phyloP scores from a whole-genome alignment of 2,888 invertebrate species.

The Calephelis perditalis region DNA sequence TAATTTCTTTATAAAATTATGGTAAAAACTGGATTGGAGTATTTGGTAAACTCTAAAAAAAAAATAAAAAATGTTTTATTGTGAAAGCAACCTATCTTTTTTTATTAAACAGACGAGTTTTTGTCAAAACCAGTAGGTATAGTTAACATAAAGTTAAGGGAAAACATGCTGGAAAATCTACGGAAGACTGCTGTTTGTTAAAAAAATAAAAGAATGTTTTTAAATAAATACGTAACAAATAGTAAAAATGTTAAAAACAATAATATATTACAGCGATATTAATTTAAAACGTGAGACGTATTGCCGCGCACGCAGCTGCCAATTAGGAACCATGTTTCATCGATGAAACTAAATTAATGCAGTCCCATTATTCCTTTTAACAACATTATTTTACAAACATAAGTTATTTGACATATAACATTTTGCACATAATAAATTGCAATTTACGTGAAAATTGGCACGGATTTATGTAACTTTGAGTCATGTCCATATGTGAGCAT shows the following conservation, averaged over 20 bases:
- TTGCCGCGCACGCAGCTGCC: constrained; percentile 24
- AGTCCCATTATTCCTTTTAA: constrained; percentile 33
- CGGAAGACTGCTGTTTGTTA: no score
- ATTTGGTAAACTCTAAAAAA: no score
- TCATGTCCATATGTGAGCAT: constrained; percentile 34
- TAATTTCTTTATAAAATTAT: no score
- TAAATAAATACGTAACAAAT: no score
- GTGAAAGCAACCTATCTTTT: no score
- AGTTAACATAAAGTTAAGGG: no score
- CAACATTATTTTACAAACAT: constrained; percentile 32
- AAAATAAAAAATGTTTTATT: no score
- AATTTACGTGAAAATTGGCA: constrained; percentile 46
- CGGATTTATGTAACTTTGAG: constrained; percentile 42
- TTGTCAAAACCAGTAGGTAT: no score
- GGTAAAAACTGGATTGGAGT: no score
- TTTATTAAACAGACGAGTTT: no score
- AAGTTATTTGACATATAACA: constrained; percentile 32
- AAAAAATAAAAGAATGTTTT: no score
- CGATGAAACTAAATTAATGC: constrained; percentile 33
- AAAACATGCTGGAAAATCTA: no score
- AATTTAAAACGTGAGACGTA: constrained; percentile 6
- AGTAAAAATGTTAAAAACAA: neutral
- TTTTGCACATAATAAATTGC: constrained; percentile 38
- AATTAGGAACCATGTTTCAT: constrained; percentile 31
- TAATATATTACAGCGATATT: constrained; percentile 2